Evolutionary conservation across 2,113 vertebrate species (phyloP), one percentile per base, ranked within the genome.

Genomic region (Melozone crissalis): DNA sequence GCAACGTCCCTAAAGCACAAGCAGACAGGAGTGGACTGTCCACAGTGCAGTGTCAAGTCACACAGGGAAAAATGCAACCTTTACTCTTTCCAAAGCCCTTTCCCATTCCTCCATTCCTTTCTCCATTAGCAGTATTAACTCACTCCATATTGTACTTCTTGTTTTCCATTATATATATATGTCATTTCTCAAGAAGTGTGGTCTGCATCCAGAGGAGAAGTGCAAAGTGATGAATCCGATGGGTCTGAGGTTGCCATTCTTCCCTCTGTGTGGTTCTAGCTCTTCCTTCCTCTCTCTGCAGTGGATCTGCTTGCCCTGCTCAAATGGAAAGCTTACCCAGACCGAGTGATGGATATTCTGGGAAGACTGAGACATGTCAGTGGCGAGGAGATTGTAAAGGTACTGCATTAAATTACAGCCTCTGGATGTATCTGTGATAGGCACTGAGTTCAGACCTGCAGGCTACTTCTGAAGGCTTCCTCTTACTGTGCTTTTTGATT

Each of bases 371-470:
- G 99, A 31, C 99, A 99, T 51, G 99, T 99, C 97, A 99, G 97
- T 15, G 99, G 99, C 47, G 99, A 99, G 94, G 99, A 99, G 95
- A 99, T 99, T 69, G 99, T 99, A 93, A 99, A 99, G 98, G 99
- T 99, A 98, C 69, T 79, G 5, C 43, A 8, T 57, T 61, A 66
- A 88, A 15, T 80, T 39, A 49, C 9, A 41, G 31, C 41, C 16
- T 75, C 33, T 59, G 73, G 59, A 19, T 72, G 19, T 49, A 4
- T 47, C 35, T 68, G 44, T 57, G 65, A 28, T 6, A 37, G 47
- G 27, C 69, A 52, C 26, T 11, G n/a, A 73, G 31, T 26, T 71
- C 84, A 83, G 44, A 85, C 28, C 66, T 47, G 28, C 41, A 37
- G n/a, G 15, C 5, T 12, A 1, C 31, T 73, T 76, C 26, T 47